These are phyloP conservation scores for Apogon talboti DNA, from an alignment of 2,797 vertebrate genomes.

Conservation along the genomic window DNA sequence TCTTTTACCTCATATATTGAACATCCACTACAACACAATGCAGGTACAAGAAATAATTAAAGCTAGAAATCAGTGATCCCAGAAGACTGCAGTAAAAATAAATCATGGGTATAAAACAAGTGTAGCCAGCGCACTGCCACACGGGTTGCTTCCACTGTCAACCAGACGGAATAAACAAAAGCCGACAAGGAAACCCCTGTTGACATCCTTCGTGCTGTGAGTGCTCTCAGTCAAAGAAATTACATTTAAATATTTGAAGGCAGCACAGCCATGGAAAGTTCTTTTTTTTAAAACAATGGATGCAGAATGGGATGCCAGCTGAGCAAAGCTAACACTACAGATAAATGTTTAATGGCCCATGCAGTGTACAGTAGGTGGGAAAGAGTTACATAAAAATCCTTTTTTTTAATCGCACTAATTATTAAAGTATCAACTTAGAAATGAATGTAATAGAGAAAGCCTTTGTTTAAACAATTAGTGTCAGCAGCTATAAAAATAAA, in stretches of 20 bases:
- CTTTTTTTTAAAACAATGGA: conserved; percentile 15
- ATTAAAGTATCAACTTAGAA: not conserved
- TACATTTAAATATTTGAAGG: conserved; percentile 61
- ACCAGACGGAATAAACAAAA: conserved; percentile 47
- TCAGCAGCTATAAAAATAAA: not conserved
- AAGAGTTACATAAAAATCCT: conserved; percentile 20
- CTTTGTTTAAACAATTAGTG: not conserved
- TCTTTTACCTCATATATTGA: not conserved
- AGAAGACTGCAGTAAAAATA: conserved; percentile 38
- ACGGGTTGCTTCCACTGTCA: conserved; percentile 27
- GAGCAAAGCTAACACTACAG: conserved; percentile 31
- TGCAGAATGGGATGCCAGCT: conserved; percentile 22
- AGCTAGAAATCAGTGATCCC: conserved; percentile 26
- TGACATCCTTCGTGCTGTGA: conserved; percentile 47
- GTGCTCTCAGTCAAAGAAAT: conserved; percentile 53
- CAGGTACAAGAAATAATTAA: conserved; percentile 44
- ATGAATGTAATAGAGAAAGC: not conserved
- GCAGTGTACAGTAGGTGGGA: conserved; percentile 24
- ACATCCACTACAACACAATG: conserved; percentile 1
- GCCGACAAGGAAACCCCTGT: conserved; percentile 43
- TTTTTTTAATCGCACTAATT: conserved; percentile 7
- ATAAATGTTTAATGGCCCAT: conserved; percentile 57
- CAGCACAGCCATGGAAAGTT: conserved; percentile 15
- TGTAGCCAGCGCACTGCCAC: conserved; percentile 16
- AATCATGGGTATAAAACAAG: conserved; percentile 34